Evolutionary conservation across 2,113 vertebrate genomes (phyloP), one percentile per base, ranked within the genome.

Genomic region (Ctenodactylus gundi): DNA sequence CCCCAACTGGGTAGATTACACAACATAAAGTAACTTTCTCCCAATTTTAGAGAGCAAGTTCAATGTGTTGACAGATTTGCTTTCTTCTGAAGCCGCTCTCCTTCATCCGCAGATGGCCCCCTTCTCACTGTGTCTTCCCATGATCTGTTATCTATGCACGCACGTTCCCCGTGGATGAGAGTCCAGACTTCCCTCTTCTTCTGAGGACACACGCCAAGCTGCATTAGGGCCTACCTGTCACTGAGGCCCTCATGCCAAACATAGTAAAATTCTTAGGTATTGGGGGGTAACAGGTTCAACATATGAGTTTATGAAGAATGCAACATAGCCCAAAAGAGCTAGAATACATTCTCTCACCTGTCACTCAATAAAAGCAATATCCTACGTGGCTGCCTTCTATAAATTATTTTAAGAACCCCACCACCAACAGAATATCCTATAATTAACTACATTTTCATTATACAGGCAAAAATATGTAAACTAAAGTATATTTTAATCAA

Each of bases 401-500:
- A 90, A 91, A 68, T 27, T 77, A 86, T 89, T 55, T 73, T 49
- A 95, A 90, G 82, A 77, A 29, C 12, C 20, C 34, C 18, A 77
- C 25, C 29, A 83, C 12, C 7, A 73, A 88, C 15, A 73, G 14
- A 29, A 14, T 72, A 25, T 29, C 34, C 25, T 85, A 7, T 82
- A 77, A 57, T 78, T 80, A 58, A 86, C 8, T 89, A 62, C 31
- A 80, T 51, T 64, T 65, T 62, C 18, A 82, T 7, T 78, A 23
- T 46, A 55, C n/a, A 86, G 53, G 12, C 1, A 72, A n/a, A 93
- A 84, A 90, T 17, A 11, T 3, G 23, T 17, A 78, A 34, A 81
- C 20, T 60, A 70, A 88, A 58, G 6, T 34, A 3, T 51, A 88
- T 65, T 80, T 95, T 93, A 20, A 87, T 65, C 72, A 95, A 91